A percentile compares a stretch with the other conserved stretches of the same genome.
phyloP scores from a whole-genome alignment of 2,113 vertebrate species.

The Austrofundulus limnaeus region DNA sequence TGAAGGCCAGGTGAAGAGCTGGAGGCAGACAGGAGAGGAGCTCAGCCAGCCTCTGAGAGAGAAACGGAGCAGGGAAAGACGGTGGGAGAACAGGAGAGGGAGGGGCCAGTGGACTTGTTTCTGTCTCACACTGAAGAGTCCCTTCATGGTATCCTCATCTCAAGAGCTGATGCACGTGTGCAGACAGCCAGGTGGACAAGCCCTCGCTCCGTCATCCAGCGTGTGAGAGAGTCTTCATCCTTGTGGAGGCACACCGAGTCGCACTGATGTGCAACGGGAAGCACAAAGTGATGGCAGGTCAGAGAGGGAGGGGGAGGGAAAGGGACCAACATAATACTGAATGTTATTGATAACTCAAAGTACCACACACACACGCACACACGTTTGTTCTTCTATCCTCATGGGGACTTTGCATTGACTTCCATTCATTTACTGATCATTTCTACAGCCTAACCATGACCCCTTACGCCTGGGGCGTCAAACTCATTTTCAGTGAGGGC shows the following conservation, averaged over 20 bases:
- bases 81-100: not conserved
- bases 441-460: no score
- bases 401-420: no score
- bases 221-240: conserved; percentile 15
- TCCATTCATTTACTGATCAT: no score
- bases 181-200: conserved; percentile 34
- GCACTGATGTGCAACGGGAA: conserved; percentile 29
- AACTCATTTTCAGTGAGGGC: no score
- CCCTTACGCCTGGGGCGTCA: no score
- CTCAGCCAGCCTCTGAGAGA: conserved; percentile 25
- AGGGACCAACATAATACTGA: conserved; percentile 43
- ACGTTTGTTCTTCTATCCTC: no score
- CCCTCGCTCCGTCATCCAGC: conserved; percentile 18
- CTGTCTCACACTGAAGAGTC: conserved; percentile 30
- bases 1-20: conserved; percentile 64
- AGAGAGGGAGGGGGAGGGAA: conserved; percentile 13
- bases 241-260: conserved; percentile 42
- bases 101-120: conserved; percentile 10
- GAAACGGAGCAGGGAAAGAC: conserved; percentile 7
- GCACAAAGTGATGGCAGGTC: conserved; percentile 35
- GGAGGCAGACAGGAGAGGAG: conserved; percentile 46
- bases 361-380: conserved; percentile 5
- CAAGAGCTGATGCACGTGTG: conserved; percentile 17
- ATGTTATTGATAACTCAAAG: conserved; percentile 62
- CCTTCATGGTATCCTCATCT: conserved; percentile 25